A percentile compares a stretch with the other conserved stretches of the same genome.
These are phyloP conservation scores for Drosophila fulvimacula DNA, from an alignment of 2,888 invertebrate genomes.

Conservation along the genomic window DNA sequence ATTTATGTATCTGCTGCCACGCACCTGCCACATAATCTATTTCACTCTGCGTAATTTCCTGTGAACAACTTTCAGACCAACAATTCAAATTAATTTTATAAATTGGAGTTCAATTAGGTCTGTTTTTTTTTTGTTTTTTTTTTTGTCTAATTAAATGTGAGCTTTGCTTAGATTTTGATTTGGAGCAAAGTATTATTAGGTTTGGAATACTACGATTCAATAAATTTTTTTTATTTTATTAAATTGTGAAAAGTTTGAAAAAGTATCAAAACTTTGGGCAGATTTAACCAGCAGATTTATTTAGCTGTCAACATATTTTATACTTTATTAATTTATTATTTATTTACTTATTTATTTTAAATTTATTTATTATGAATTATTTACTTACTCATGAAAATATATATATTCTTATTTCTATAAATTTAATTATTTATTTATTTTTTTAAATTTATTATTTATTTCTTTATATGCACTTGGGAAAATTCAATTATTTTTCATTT, in stretches of 20 bases:
- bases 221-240: not conserved
- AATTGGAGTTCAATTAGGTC: not conserved
- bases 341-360: not conserved
- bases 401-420: not conserved
- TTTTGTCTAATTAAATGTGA: not conserved
- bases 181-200: not conserved
- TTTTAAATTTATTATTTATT: not conserved
- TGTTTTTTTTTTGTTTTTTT: too few species aligned
- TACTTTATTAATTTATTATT: not conserved
- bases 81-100: not conserved
- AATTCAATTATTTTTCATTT: not conserved
- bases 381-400: not conserved
- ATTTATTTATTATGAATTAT: not conserved
- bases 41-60: slow-evolving; percentile 4
- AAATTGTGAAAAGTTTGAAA: too few species aligned
- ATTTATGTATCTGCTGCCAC: slow-evolving; percentile 15
- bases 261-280: not conserved
- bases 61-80: not conserved
- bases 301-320: too few species aligned
- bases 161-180: not conserved
- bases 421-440: not conserved
- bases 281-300: not conserved
- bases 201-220: too few species aligned
- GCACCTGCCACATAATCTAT: slow-evolving; percentile 18
- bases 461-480: not conserved